These are phyloP conservation scores for Mycteria americana DNA, from an alignment of 2,797 vertebrate species.

Conservation along the genomic window DNA sequence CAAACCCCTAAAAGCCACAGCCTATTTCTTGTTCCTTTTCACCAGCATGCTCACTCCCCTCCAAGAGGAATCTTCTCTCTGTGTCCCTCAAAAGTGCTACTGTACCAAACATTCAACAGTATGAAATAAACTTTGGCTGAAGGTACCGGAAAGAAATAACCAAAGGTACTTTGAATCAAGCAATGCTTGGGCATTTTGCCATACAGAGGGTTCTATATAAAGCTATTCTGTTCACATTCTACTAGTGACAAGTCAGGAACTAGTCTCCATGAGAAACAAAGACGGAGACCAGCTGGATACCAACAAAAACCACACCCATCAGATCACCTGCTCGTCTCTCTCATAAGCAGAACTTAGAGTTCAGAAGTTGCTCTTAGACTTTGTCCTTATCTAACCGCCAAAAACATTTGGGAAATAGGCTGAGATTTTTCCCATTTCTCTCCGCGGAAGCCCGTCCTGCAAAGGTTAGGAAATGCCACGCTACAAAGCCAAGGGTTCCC, in stretches of 20 bases:
- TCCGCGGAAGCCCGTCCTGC: not conserved
- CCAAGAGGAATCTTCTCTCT: not conserved
- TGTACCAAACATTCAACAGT: not conserved
- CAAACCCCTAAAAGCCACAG: not conserved
- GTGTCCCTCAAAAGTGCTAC: not conserved
- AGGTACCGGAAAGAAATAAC: not conserved
- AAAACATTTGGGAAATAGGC: not conserved
- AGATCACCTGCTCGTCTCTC: not conserved
- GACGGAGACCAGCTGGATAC: not conserved
- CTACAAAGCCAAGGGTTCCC: slow-evolving; percentile 4
- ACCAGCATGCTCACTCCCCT: not conserved
- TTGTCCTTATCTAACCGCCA: not conserved
- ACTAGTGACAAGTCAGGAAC: not conserved
- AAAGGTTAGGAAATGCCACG: not conserved
- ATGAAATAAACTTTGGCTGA: not conserved
- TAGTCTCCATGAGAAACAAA: not conserved
- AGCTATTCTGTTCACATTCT: not conserved
- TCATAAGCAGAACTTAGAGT: not conserved
- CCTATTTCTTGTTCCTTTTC: not conserved
- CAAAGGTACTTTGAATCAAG: not conserved
- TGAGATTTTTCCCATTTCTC: not conserved
- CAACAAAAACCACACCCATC: not conserved
- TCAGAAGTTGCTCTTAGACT: not conserved
- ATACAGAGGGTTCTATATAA: not conserved
- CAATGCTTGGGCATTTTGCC: not conserved